Evolutionary conservation across 2,888 invertebrate species (phyloP).

Genomic region (Nymphalis c-album): DNA sequence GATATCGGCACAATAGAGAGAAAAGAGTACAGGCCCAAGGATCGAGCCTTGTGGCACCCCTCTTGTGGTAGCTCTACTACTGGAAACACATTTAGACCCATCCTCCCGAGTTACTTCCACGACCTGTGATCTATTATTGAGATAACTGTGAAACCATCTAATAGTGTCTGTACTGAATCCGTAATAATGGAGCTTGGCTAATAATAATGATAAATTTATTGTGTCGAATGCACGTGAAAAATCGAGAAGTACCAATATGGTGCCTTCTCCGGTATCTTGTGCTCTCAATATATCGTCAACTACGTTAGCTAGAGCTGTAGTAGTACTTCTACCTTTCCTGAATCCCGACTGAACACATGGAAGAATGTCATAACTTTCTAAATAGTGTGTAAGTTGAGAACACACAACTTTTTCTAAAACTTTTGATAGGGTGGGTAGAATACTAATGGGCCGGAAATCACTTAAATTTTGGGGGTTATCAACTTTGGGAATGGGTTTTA

Average conservation of each 20-base stretch:
- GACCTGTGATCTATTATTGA: constrained; percentile 1
- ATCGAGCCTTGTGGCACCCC: neutral
- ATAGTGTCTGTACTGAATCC: neutral
- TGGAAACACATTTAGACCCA: neutral
- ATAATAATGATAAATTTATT: neutral
- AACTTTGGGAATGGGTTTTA: neutral
- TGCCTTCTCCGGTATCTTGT: neutral
- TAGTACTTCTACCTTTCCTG: neutral
- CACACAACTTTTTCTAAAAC: neutral
- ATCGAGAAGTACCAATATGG: constrained; percentile 1
- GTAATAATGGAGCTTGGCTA: neutral
- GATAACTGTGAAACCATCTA: neutral
- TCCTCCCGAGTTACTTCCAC: neutral
- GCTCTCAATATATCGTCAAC: neutral
- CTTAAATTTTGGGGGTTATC: neutral
- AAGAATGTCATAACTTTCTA: neutral
- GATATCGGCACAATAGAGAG: neutral
- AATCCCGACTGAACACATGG: neutral
- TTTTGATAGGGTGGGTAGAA: neutral
- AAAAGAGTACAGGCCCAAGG: neutral
- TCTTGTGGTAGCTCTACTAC: neutral
- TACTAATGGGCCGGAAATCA: neutral
- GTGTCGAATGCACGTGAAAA: neutral
- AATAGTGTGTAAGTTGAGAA: constrained; percentile 1
- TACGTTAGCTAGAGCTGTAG: constrained; percentile 2